These are phyloP conservation scores for Adelognathus sp. DNA, from an alignment of 2,888 invertebrate species.

Conservation along the genomic window DNA sequence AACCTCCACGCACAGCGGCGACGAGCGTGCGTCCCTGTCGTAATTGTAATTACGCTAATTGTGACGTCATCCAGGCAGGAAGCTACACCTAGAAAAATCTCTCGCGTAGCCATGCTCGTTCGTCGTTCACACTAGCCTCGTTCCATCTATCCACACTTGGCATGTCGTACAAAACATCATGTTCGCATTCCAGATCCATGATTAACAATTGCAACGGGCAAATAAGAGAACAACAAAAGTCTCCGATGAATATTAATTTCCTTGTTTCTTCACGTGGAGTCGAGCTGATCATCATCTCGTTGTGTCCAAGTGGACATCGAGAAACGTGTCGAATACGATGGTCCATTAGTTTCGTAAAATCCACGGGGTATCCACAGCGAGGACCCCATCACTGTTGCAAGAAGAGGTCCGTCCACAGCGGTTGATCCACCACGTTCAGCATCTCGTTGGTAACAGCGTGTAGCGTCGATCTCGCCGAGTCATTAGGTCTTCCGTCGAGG, in stretches of 20 bases:
- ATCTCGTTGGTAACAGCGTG: constrained; percentile 34
- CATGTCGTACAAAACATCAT: constrained; percentile 6
- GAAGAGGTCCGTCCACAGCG: constrained; percentile 16
- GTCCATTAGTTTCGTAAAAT: constrained; percentile 70
- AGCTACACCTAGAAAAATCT: constrained; percentile 79
- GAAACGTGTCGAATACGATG: constrained; percentile 39
- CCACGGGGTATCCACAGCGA: constrained; percentile 28
- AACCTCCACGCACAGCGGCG: constrained; percentile 25
- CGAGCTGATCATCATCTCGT: background rate
- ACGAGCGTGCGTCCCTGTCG: constrained; percentile 65
- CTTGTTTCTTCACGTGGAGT: background rate
- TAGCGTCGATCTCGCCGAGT: constrained; percentile 52
- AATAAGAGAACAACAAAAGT: background rate
- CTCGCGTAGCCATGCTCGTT: constrained; percentile 56
- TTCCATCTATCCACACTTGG: constrained; percentile 29
- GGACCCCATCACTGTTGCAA: background rate
- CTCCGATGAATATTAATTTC: background rate
- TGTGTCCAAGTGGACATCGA: constrained; percentile 3
- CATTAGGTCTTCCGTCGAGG: constrained; percentile 54
- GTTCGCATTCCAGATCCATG: background rate
- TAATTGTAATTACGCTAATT: constrained; percentile 80
- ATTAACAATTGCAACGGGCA: background rate
- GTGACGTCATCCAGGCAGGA: constrained; percentile 78
- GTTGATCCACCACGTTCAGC: constrained; percentile 36
- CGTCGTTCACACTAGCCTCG: constrained; percentile 22